Base-by-base conservation (phyloP, 2,797 vertebrate genomes). In the Oryzias sinensis region DNA sequence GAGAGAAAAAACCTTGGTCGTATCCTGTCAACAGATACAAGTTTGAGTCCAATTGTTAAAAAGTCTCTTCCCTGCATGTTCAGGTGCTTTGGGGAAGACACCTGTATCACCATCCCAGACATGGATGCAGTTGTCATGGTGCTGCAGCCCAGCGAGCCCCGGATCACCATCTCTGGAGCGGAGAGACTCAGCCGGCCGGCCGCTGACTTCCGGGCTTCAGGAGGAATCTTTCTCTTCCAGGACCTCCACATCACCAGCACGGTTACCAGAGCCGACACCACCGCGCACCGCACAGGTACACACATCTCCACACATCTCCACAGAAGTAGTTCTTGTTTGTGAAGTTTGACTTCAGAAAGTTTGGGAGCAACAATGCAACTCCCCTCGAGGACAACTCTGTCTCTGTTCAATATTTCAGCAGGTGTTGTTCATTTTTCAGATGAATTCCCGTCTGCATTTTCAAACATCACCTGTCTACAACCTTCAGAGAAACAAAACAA, bases 11-110 rank as follows among this genome's bases (percentile, higher is more conserved):
- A 22, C 20, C 20, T 22, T 22, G 20, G 20, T 22, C 20, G 20
- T 22, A 3, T 22, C 3, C 20, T 22, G 20, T 22, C 20, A 22
- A 22, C 20, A 22, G 20, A 22, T 22, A 11, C 9, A 37, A 37
- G 9, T 11, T 37, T 37, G 33, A 37, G 11, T 1, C 4, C 9
- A 3, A 37, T 11, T 37, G 11, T 13, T 37, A 2, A 11, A 13
- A 37, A 37, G 3, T 33, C 37, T 43, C 8, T 14, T 33, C 25
- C 52, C 6, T 59, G 5, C 24, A 5, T 22, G 0, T 65, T 13
- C 83, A 99, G 97, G 88, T 99, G 97, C 90, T 99, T 98, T 43
- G 96, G 95, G 62, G 97, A 98, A 85, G 97, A 99, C 68, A 93
- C 94, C 33, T 99, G 97, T 54, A 94, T 98, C 83, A 94, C 84